Base-by-base conservation (phyloP, 2,113 vertebrate species). In the Coptodon rendalli region DNA sequence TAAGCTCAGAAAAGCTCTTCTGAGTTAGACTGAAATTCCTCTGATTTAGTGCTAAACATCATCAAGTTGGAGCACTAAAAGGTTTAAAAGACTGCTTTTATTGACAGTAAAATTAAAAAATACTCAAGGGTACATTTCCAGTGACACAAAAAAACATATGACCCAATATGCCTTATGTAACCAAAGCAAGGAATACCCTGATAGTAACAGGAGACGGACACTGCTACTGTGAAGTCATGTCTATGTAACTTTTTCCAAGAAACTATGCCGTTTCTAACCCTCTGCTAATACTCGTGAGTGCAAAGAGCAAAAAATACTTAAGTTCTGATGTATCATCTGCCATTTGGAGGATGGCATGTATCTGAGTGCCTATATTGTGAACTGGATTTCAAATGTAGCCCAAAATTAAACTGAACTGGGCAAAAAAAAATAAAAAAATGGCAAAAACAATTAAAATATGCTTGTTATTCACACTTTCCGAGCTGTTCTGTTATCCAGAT, bases 241-340 rank as follows among this genome's bases (percentile, higher is more conserved):
- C 56, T 3, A 17, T 31, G 56, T 31, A 59, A 0, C 56, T 31
- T 59, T 59, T 29, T 9, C 56, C 56, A 31, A 29, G 27, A 31
- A 31, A 16, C 27, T 5, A 57, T 8, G 24, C 24, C 0, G 0
- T 59, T 59, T 59, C 56, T 27, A 59, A 0, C 8, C 14, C 7
- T 59, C 4, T 0, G 56, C 3, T 59, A 31, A 17, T 31, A 31
- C 27, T 59, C 27, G 31, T 4, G 1, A 31, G 3, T 31, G 27
- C 27, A 61, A 61, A 31, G 57, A 61, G 14, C 27, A n/a, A 19
- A 66, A 36, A 12, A 22, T 68, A 22, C 36, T 66, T 38, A 63
- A 4, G 16, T 19, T 63, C 16, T 11, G 59, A 6, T 63, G 29
- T 48, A 6, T 48, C 13, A 48, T 14, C 45, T 48, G 43, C 12